Base-by-base conservation (phyloP, 2,888 invertebrate species). In the Rhimphoctona megacephalus region DNA sequence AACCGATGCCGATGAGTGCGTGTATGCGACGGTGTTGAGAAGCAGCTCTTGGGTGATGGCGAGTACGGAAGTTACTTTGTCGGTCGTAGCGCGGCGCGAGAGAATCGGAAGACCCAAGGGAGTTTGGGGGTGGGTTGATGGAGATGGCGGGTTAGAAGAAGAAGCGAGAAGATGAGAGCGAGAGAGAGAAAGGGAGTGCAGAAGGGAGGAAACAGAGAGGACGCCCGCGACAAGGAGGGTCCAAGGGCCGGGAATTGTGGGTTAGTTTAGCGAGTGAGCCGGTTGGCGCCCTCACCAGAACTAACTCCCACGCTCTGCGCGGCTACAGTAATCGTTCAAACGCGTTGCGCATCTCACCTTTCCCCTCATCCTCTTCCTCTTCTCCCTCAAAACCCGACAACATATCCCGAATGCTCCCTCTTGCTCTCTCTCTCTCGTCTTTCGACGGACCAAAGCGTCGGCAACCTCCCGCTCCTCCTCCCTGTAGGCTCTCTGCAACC, bases 211-310 rank as follows among this genome's bases (percentile, higher is more conserved):
- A 67, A 49, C 33, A 25, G 57, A 78, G 61, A 49, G 64, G 46
- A 78, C 22, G 80, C 66, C 72, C 69, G 77, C n/a, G 64, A 54
- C 70, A 46, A 80, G 89, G 82, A 78, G 83, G 79, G 70, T 82
- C 86, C 79, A 73, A 84, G 85, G 84, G 82, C 81, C 77, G 87
- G 85, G 85, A 85, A 87, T 81, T 82, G 87, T 89, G 90, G 90
- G 89, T 90, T 90, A 91, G 90, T 92, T 92, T 90, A 91, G 91
- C 91, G 90, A 92, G 93, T 91, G 93, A 93, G 93, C 92, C 91
- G 93, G 93, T 94, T 93, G 92, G 93, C 94, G 94, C 93, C 94
- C 93, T 93, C 93, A 92, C 93, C 92, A 92, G 93, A 92, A 93
- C 93, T 94, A 92, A 93, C 93, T 54, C 94, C 93, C 93, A 94